phyloP scores from a whole-genome alignment of 2,888 invertebrate genomes.

The Tetragonisca angustula region DNA sequence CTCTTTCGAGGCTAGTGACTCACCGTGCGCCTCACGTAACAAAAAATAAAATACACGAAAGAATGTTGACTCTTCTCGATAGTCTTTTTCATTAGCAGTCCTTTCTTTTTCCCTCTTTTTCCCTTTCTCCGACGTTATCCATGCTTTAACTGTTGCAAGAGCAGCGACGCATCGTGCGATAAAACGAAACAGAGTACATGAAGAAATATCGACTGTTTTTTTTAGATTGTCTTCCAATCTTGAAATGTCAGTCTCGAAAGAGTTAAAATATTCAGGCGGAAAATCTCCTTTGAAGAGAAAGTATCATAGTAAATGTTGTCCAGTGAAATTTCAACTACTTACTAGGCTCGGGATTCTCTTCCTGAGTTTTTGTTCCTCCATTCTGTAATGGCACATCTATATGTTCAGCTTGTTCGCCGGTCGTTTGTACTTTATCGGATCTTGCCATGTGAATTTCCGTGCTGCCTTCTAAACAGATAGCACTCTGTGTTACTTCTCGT shows the following conservation, averaged over 20 bases:
- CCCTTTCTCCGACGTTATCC: neutral
- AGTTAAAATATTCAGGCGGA: neutral
- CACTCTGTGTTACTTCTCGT: neutral
- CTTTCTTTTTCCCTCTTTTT: neutral
- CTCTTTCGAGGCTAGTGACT: no score
- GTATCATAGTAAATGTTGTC: neutral
- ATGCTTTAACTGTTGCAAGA: neutral
- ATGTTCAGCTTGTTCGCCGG: conserved; percentile 80
- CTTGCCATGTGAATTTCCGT: conserved; percentile 81
- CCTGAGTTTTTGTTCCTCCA: conserved; percentile 82
- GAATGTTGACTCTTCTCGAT: neutral
- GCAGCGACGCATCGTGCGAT: no score
- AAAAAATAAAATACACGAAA: no score
- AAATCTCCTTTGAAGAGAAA: no score
- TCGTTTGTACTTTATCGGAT: conserved; percentile 86
- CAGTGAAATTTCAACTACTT: conserved; percentile 53
- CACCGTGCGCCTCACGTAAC: no score
- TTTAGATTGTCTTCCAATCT: no score
- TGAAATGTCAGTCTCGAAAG: neutral
- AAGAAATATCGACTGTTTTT: no score
- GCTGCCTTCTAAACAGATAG: conserved; percentile 23
- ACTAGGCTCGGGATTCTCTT: conserved; percentile 82
- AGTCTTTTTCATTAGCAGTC: neutral
- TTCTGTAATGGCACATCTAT: conserved; percentile 82
- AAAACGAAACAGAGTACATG: no score